A percentile compares a stretch with the other conserved stretches of the same genome.
Conservation (phyloP, 2,113 vertebrate genomes). For the Datnioides undecimradiatus region DNA sequence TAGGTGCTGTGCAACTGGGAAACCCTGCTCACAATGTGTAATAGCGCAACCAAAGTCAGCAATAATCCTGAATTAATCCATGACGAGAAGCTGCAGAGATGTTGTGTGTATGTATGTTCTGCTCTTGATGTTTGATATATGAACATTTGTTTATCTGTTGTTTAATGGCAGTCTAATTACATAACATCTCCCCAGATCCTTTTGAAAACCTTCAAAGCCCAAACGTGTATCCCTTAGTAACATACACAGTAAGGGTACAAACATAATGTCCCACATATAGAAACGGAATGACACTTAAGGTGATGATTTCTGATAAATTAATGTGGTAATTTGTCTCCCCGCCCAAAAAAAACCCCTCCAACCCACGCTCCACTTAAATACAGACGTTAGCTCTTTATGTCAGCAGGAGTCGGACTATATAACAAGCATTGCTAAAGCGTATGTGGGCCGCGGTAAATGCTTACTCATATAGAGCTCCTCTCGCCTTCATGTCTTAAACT, state of each 20-base stretch:
- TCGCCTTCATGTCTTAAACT: conserved; percentile 38
- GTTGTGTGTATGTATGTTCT: background rate
- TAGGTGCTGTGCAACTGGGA: no score
- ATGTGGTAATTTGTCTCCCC: background rate
- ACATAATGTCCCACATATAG: background rate
- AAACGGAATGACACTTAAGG: background rate
- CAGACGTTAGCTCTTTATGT: conserved; percentile 19
- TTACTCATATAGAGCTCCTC: conserved; percentile 25
- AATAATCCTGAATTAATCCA: no score
- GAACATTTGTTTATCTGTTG: background rate
- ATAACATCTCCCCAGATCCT: background rate
- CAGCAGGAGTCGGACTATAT: conserved; percentile 15
- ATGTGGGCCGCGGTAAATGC: conserved; percentile 24
- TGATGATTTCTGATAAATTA: background rate
- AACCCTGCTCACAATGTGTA: no score
- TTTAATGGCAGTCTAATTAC: background rate
- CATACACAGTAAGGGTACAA: background rate
- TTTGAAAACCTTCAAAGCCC: background rate
- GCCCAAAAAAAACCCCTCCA: background rate
- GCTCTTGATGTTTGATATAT: background rate
- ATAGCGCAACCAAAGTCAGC: no score
- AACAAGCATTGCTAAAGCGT: conserved; percentile 22
- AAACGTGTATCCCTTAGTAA: background rate
- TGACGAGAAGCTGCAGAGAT: background rate
- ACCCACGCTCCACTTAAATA: conserved; percentile 7